Evolutionary conservation across 2,113 vertebrate genomes (phyloP).

Genomic region (Danionella cerebrum): DNA sequence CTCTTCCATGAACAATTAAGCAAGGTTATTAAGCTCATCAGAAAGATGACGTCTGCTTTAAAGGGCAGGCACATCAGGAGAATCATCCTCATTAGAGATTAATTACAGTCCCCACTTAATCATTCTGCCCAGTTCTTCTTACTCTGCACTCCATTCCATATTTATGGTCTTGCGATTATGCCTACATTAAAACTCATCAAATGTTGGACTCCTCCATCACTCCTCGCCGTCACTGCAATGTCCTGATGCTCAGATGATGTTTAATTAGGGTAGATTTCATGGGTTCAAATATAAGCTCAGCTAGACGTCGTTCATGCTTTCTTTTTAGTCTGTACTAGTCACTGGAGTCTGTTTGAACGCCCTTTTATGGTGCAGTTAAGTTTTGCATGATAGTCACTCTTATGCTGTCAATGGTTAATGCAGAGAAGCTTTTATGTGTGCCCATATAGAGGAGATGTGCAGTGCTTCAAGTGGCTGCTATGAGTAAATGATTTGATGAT

Average conservation of each 20-base stretch:
- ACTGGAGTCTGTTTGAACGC: not conserved
- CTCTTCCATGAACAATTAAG: conserved; percentile 39
- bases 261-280: not conserved
- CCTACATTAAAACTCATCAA: conserved; percentile 35
- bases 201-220: conserved; percentile 30
- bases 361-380: not conserved
- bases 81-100: conserved; percentile 46
- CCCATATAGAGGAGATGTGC: not conserved
- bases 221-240: not conserved
- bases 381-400: not conserved
- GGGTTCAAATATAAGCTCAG: not conserved
- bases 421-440: not conserved
- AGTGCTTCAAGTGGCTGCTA: not conserved
- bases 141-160: not conserved
- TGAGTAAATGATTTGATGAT: too few species aligned
- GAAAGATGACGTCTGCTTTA: conserved; percentile 34
- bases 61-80: conserved; percentile 40
- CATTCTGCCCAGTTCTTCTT: conserved; percentile 25
- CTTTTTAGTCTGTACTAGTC: not conserved
- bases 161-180: conserved; percentile 10
- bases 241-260: not conserved
- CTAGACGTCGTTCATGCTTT: not conserved
- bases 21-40: conserved; percentile 25
- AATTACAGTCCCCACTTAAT: conserved; percentile 42
- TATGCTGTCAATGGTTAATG: not conserved